A percentile compares a stretch with the other conserved stretches of the same genome.
These are phyloP conservation scores for Brachyrhaphis roseni DNA, from an alignment of 2,797 vertebrate species.

Conservation along the genomic window DNA sequence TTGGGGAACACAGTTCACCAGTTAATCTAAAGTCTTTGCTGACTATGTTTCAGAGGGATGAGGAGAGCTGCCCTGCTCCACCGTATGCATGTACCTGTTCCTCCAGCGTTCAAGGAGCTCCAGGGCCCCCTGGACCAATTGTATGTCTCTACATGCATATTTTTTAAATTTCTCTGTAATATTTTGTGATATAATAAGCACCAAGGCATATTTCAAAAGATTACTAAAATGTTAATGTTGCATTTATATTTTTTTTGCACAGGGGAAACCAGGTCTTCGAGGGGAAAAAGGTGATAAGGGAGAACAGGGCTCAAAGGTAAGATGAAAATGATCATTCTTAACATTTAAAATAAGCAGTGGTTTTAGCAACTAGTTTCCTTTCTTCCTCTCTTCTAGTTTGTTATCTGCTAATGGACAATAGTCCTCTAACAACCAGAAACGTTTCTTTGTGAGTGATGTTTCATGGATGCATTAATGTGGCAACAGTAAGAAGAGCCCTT, in stretches of 20 bases:
- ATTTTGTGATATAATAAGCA: background rate
- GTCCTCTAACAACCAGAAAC: background rate
- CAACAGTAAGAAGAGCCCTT: background rate
- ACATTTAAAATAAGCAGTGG: background rate
- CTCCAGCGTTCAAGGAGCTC: constrained; percentile 81
- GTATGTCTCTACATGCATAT: constrained; percentile 74
- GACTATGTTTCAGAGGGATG: constrained; percentile 84
- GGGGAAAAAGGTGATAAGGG: constrained; percentile 80
- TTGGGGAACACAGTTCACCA: background rate
- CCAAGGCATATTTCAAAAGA: background rate
- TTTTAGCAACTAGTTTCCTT: background rate
- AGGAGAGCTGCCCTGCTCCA: constrained; percentile 85
- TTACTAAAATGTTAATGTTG: background rate
- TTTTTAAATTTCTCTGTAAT: background rate
- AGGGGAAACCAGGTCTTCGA: constrained; percentile 81
- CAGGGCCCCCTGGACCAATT: constrained; percentile 84
- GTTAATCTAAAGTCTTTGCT: background rate
- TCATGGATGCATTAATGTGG: background rate
- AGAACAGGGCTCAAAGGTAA: constrained; percentile 78
- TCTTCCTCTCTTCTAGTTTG: background rate
- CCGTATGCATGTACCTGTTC: constrained; percentile 85
- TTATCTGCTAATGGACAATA: background rate
- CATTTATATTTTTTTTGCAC: constrained; percentile 3
- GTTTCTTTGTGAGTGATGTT: background rate
- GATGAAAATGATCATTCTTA: constrained; percentile 6